Percentiles rank a stretch among this genome's conserved stretches.
phyloP scores from a whole-genome alignment of 2,888 invertebrate species.

The Amiota minor region DNA sequence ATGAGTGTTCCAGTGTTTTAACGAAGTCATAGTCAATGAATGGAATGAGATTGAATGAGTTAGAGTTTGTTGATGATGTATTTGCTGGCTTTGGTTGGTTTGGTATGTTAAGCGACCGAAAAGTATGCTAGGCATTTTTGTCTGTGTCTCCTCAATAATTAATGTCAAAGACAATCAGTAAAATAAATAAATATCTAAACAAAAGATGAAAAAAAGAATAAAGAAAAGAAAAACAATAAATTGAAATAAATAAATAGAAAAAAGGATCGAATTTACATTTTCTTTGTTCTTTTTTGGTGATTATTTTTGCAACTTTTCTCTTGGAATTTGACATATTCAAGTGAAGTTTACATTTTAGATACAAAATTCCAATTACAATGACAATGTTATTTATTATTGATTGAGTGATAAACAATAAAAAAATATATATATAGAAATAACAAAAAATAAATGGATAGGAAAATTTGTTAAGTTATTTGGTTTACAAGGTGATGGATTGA shows the following conservation, averaged over 20 bases:
- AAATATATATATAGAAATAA: too few species aligned
- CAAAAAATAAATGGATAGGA: too few species aligned
- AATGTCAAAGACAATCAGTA: slow-evolving; percentile 68
- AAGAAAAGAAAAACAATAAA: slow-evolving; percentile 11
- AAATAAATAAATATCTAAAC: slow-evolving; percentile 63
- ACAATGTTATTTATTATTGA: too few species aligned
- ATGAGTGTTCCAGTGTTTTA: slow-evolving; percentile 20
- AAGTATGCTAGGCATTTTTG: slow-evolving; percentile 47
- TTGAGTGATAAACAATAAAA: too few species aligned
- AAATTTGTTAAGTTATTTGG: too few species aligned
- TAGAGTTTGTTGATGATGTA: slow-evolving; percentile 34
- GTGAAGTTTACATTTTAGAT: neutral
- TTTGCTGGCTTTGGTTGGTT: slow-evolving; percentile 11
- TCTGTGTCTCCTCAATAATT: slow-evolving; percentile 66
- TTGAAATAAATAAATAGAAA: slow-evolving; percentile 19
- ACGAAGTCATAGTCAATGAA: neutral
- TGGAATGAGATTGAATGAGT: slow-evolving; percentile 1
- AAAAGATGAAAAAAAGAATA: slow-evolving; percentile 23
- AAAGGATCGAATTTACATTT: slow-evolving; percentile 27
- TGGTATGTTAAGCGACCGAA: slow-evolving; percentile 45
- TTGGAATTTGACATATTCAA: slow-evolving; percentile 6
- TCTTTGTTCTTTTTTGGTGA: neutral
- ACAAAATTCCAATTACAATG: too few species aligned
- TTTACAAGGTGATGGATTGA: too few species aligned
- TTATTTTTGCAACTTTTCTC: neutral